Evolutionary conservation across 2,888 invertebrate species (phyloP).

Genomic region (Trimorus sp.): DNA sequence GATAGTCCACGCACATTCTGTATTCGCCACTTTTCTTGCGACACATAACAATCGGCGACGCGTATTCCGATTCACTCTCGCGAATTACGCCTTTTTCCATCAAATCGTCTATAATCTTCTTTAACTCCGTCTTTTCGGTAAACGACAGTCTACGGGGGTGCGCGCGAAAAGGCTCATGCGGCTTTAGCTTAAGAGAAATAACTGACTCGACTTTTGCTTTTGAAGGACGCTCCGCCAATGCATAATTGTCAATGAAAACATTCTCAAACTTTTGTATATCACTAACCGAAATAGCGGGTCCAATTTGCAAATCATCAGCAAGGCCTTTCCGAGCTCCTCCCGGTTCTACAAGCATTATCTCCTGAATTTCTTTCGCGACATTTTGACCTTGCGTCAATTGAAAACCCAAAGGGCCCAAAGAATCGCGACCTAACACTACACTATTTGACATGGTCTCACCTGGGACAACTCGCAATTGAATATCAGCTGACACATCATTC

Average conservation of each 20-base stretch:
- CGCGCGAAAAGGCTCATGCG: background rate
- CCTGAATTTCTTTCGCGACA: too few species aligned
- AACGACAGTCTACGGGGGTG: background rate
- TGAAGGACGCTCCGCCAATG: too few species aligned
- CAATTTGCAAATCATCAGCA: too few species aligned
- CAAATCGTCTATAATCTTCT: too few species aligned
- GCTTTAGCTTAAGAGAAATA: background rate
- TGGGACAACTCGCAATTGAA: background rate
- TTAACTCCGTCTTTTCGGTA: background rate
- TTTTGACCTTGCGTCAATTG: background rate
- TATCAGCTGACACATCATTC: too few species aligned
- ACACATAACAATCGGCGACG: conserved; percentile 21
- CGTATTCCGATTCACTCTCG: conserved; percentile 17
- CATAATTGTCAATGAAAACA: too few species aligned
- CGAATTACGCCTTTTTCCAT: too few species aligned
- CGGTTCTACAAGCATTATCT: too few species aligned
- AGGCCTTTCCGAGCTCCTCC: too few species aligned
- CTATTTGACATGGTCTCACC: background rate
- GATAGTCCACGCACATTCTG: conserved; percentile 37
- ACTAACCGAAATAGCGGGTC: too few species aligned
- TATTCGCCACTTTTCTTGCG: conserved; percentile 16
- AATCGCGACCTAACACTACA: background rate
- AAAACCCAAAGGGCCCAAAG: background rate
- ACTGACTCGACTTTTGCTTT: too few species aligned
- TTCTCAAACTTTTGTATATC: too few species aligned